Conservation (phyloP, 2,113 vertebrate genomes). For the Phyllopteryx taeniolatus region DNA sequence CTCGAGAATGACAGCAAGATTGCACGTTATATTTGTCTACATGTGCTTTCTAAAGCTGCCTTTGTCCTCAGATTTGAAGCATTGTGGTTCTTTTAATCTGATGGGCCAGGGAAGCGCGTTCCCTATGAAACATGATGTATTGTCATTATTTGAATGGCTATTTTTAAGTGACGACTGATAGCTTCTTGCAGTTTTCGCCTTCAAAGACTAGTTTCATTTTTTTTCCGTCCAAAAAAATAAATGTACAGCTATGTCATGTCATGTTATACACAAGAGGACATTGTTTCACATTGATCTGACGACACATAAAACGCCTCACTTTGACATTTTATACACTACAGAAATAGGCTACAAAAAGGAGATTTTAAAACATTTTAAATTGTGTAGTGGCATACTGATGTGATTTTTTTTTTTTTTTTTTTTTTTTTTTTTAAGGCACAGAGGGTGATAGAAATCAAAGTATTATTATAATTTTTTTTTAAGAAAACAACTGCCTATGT, state of each 20-base stretch:
- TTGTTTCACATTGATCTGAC: not conserved
- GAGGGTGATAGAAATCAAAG: not conserved
- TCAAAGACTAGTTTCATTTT: not conserved
- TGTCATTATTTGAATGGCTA: not conserved
- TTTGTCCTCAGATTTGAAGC: not conserved
- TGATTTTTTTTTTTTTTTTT: not conserved
- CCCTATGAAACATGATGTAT: not conserved
- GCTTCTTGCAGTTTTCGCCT: not conserved
- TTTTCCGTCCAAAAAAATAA: not conserved
- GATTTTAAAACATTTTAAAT: not conserved
- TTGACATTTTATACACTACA: conserved; percentile 18
- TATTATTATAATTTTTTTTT: no score
- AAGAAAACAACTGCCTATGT: not conserved
- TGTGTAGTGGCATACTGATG: not conserved
- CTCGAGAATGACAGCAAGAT: not conserved
- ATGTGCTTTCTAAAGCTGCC: not conserved
- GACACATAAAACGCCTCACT: conserved; percentile 23
- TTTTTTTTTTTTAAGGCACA: not conserved
- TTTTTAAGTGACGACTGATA: not conserved
- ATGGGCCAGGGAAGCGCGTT: not conserved
- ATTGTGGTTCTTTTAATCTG: not conserved
- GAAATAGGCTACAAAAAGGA: conserved; percentile 17
- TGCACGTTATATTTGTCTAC: not conserved
- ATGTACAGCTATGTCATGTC: not conserved
- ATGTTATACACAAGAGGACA: not conserved